phyloP scores from a whole-genome alignment of 2,113 vertebrate genomes.

The Pterocles orientalis region DNA sequence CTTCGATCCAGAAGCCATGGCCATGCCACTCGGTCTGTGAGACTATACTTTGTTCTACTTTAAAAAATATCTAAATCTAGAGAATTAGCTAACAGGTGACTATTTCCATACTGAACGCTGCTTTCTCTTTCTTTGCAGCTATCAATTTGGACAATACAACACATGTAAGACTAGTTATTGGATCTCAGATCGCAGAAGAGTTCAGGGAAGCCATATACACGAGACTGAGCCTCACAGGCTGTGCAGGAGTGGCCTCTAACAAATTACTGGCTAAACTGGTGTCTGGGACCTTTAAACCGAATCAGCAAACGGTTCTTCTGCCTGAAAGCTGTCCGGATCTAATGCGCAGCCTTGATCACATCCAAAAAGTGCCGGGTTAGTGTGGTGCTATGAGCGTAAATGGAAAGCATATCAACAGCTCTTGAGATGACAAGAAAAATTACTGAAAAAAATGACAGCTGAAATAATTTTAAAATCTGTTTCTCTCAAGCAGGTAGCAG shows the following conservation, averaged over 20 bases:
- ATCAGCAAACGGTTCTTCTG: slow-evolving; percentile 88
- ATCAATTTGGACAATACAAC: slow-evolving; percentile 53
- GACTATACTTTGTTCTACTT: not conserved
- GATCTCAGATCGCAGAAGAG: slow-evolving; percentile 85
- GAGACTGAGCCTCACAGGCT: slow-evolving; percentile 84
- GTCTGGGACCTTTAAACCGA: slow-evolving; percentile 87
- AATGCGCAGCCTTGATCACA: slow-evolving; percentile 71
- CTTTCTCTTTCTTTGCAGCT: slow-evolving; percentile 53
- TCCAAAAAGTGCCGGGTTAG: slow-evolving; percentile 85
- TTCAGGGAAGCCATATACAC: slow-evolving; percentile 76
- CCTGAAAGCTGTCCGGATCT: slow-evolving; percentile 79
- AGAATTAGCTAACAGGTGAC: not conserved
- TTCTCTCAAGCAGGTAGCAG: not conserved
- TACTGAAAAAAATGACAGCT: not conserved
- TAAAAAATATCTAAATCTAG: not conserved
- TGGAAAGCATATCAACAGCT: not conserved
- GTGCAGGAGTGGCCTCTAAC: slow-evolving; percentile 85
- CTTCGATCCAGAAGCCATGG: not conserved
- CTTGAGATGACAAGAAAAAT: not conserved
- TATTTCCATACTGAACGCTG: fast-evolving
- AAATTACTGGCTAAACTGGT: slow-evolving; percentile 90
- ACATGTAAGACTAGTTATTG: slow-evolving; percentile 75
- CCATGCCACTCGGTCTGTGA: not conserved
- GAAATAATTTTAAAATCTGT: not conserved
- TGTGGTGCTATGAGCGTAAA: not conserved